Evolutionary conservation across 2,797 vertebrate species (phyloP).

Genomic region (Pipistrellus nathusii): DNA sequence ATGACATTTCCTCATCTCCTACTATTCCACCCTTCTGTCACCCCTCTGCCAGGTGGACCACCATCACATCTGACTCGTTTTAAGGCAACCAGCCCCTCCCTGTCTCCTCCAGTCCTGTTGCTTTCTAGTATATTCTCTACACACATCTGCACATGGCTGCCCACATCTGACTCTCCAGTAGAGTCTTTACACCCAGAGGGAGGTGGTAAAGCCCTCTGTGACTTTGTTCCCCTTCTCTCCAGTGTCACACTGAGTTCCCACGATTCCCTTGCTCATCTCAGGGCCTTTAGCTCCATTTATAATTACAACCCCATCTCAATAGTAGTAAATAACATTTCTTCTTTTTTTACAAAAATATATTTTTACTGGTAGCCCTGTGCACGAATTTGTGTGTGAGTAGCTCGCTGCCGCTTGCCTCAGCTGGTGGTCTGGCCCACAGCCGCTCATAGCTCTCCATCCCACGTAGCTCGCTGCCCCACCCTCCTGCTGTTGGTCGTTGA

Average conservation of each 20-base stretch:
- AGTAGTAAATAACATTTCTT: neutral
- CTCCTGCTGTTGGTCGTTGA: too few species aligned
- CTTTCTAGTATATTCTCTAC: neutral
- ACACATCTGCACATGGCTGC: neutral
- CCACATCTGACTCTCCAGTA: rapidly evolving
- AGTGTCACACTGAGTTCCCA: neutral
- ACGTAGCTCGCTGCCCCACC: too few species aligned
- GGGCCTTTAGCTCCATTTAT: neutral
- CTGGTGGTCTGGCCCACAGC: too few species aligned
- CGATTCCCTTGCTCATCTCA: neutral
- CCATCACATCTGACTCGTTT: neutral
- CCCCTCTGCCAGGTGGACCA: neutral
- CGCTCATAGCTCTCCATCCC: too few species aligned
- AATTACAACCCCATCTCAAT: neutral
- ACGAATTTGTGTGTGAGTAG: too few species aligned
- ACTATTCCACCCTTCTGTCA: neutral
- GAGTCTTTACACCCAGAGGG: neutral
- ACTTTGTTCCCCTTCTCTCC: neutral
- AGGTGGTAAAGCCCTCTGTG: neutral
- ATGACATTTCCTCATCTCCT: neutral
- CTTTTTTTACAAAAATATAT: too few species aligned
- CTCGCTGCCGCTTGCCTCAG: too few species aligned
- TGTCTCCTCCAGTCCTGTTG: neutral
- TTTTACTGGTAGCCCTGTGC: too few species aligned
- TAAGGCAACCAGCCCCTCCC: rapidly evolving